Percentiles rank a stretch among this genome's conserved stretches.
phyloP scores from a whole-genome alignment of 1,140 invertebrate species.

The Heliconius hewitsoni region DNA sequence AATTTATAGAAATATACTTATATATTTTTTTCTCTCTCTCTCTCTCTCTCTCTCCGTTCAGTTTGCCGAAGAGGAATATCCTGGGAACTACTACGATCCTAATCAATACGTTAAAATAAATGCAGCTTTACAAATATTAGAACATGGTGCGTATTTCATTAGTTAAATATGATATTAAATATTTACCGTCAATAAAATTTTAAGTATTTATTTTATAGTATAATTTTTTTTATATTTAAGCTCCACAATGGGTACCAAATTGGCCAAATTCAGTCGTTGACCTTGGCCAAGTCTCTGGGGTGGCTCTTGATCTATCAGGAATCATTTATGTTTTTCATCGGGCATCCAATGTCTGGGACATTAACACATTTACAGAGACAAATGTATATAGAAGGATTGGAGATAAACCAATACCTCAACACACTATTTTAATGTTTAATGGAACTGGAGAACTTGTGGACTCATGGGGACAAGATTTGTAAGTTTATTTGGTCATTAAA shows the following conservation, averaged over 20 bases:
- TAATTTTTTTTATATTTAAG: constrained; percentile 42
- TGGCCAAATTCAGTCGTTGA: constrained; percentile 82
- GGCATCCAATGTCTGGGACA: constrained; percentile 87
- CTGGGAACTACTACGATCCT: constrained; percentile 50
- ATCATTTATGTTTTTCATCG: constrained; percentile 93
- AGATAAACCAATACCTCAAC: constrained; percentile 86
- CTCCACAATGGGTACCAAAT: constrained; percentile 65
- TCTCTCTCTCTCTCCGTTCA: constrained; percentile 23
- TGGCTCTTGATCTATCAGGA: constrained; percentile 88
- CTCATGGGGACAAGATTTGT: constrained; percentile 91
- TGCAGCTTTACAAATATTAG: constrained; percentile 56
- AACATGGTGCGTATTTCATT: constrained; percentile 54
- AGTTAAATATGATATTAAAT: neutral
- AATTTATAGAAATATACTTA: neutral
- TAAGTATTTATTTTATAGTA: neutral
- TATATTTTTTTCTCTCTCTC: constrained; percentile 16
- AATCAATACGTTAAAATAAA: constrained; percentile 52
- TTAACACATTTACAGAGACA: constrained; percentile 83
- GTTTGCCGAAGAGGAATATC: constrained; percentile 57
- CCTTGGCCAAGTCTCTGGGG: constrained; percentile 90
- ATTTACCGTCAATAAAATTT: no score
- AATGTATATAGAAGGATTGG: constrained; percentile 84
- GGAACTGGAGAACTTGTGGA: constrained; percentile 87
- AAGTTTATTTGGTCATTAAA: constrained; percentile 52
- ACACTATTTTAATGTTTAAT: constrained; percentile 89